phyloP scores from a whole-genome alignment of 1,140 invertebrate genomes.

The Pseudobourletiella spinata region DNA sequence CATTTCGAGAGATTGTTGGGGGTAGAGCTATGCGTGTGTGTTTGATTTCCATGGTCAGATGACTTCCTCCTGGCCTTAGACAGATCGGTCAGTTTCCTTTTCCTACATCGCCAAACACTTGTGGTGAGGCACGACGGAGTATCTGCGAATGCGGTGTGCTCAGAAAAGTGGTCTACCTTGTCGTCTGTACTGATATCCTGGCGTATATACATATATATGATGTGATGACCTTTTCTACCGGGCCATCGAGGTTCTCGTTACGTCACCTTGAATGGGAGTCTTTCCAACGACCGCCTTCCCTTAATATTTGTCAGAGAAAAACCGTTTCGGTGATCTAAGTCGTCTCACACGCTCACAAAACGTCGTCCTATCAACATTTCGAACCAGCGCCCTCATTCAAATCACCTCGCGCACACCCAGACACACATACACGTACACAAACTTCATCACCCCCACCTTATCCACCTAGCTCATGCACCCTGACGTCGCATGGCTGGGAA shows the following conservation, averaged over 20 bases:
- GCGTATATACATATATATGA: not conserved
- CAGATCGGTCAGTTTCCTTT: constrained; percentile 29
- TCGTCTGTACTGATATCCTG: constrained; percentile 3
- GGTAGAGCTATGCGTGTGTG: too few species aligned
- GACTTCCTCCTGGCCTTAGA: constrained; percentile 29
- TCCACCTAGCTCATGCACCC: too few species aligned
- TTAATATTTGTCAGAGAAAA: constrained; percentile 21
- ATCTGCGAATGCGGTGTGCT: not conserved
- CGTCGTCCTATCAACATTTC: constrained; percentile 16
- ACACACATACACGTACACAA: too few species aligned
- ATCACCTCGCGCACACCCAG: not conserved
- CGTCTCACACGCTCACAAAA: constrained; percentile 16
- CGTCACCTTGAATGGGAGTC: constrained; percentile 20
- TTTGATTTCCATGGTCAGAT: constrained; percentile 26
- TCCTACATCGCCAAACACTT: constrained; percentile 10
- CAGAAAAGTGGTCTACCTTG: constrained; percentile 34
- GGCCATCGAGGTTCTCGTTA: constrained; percentile 21
- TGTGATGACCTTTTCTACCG: constrained; percentile 31
- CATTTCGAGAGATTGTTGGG: too few species aligned
- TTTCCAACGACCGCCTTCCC: not conserved
- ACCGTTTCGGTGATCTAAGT: constrained; percentile 22
- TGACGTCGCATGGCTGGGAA: too few species aligned
- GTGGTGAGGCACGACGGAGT: not conserved
- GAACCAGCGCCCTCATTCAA: not conserved
- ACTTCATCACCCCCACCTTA: too few species aligned